Evolutionary conservation across 2,113 vertebrate genomes (phyloP).

Genomic region (Siniperca chuatsi): DNA sequence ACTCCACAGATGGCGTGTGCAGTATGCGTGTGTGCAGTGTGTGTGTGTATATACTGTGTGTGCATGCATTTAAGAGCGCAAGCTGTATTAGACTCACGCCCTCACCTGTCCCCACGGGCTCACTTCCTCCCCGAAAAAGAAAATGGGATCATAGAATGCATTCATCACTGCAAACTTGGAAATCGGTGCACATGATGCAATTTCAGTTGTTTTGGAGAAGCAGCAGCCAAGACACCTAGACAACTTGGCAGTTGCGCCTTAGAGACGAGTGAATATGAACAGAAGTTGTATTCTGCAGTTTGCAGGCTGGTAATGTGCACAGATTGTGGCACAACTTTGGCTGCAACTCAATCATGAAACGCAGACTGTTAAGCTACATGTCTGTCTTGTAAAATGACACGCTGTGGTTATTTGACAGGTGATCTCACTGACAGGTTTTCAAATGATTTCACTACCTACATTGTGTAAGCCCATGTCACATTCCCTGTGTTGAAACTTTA

Average conservation of each 20-base stretch:
- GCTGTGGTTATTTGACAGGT: constrained; percentile 28
- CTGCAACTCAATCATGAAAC: constrained; percentile 71
- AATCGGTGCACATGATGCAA: constrained; percentile 67
- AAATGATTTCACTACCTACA: constrained; percentile 17
- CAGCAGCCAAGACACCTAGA: constrained; percentile 60
- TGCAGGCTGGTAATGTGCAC: constrained; percentile 68
- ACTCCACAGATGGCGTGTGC: constrained; percentile 66
- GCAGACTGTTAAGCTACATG: constrained; percentile 46
- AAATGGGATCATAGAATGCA: constrained; percentile 68
- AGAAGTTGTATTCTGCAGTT: constrained; percentile 69
- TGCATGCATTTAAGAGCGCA: constrained; percentile 48
- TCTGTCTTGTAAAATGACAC: constrained; percentile 43
- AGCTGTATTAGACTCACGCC: constrained; percentile 47
- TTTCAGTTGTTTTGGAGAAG: constrained; percentile 74
- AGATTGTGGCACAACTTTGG: constrained; percentile 73
- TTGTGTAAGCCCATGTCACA: background rate
- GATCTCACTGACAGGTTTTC: constrained; percentile 43
- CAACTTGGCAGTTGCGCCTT: constrained; percentile 73
- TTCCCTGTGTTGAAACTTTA: constrained; percentile 19
- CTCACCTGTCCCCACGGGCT: constrained; percentile 71
- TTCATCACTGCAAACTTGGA: constrained; percentile 74
- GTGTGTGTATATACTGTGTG: constrained; percentile 37
- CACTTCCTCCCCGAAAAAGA: constrained; percentile 56
- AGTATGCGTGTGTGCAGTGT: constrained; percentile 40
- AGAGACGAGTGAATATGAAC: constrained; percentile 74